Evolutionary conservation across 2,797 vertebrate species (phyloP).

Genomic region (Numenius phaeopus): DNA sequence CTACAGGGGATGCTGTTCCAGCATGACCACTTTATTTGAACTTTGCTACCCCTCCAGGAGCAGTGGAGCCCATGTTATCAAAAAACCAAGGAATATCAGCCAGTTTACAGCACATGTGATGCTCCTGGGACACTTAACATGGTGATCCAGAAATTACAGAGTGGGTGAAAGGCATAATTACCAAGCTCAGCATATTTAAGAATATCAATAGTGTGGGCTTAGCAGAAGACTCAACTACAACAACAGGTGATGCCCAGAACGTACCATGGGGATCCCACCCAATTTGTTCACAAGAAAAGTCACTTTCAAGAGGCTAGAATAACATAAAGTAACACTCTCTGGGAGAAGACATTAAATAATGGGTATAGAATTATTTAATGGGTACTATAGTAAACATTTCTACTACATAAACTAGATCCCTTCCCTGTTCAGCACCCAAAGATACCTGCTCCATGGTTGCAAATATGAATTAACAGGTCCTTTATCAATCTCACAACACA

Average conservation of each 20-base stretch:
- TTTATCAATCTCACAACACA: not conserved
- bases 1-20: not conserved
- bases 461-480: not conserved
- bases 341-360: not conserved
- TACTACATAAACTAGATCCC: not conserved
- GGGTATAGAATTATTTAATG: not conserved
- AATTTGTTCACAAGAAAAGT: not conserved
- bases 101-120: not conserved
- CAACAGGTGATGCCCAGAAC: not conserved
- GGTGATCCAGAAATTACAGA: not conserved
- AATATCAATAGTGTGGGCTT: not conserved
- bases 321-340: not conserved
- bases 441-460: not conserved
- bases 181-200: not conserved
- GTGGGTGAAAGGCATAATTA: not conserved
- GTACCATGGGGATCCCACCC: not conserved
- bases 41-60: not conserved
- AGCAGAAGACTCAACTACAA: not conserved
- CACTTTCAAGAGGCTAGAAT: not conserved
- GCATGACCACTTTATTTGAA: not conserved
- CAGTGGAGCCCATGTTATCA: not conserved
- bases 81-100: not conserved
- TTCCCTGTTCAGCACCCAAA: not conserved
- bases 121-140: not conserved
- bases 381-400: not conserved